Conservation (phyloP, 2,113 vertebrate genomes). For the Saguinus midas region DNA sequence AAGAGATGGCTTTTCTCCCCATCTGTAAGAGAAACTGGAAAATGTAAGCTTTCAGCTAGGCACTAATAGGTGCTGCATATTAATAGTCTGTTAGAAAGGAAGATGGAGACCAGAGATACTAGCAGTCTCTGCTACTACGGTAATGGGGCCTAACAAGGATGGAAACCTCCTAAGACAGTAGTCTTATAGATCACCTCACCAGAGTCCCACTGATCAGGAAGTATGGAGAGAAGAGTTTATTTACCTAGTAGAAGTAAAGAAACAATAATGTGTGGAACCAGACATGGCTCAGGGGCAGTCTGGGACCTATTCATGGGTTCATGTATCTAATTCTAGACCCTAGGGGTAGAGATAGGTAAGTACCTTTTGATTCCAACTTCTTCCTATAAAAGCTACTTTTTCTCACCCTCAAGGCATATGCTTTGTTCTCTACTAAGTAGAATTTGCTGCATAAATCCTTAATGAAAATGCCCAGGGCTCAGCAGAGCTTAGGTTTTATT, state of each 20-base stretch:
- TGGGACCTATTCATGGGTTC: background rate
- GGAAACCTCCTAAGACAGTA: background rate
- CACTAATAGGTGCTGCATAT: background rate
- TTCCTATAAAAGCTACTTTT: background rate
- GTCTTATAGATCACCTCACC: background rate
- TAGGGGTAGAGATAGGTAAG: background rate
- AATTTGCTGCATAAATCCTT: background rate
- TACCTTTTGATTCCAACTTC: background rate
- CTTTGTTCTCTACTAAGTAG: background rate
- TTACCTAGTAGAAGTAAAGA: background rate
- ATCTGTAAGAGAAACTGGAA: background rate
- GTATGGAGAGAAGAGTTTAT: background rate
- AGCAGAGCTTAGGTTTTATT: background rate
- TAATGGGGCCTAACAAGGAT: background rate
- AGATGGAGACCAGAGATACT: background rate
- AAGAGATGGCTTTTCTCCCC: background rate
- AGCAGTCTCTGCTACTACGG: background rate
- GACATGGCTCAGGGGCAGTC: background rate
- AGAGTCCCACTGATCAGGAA: background rate
- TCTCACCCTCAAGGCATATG: background rate
- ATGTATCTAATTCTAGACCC: background rate
- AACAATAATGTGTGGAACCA: background rate
- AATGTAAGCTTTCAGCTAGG: background rate
- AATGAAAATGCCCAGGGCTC: background rate
- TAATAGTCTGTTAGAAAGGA: background rate